phyloP scores from a whole-genome alignment of 2,113 vertebrate genomes.

The Sylvia atricapilla region DNA sequence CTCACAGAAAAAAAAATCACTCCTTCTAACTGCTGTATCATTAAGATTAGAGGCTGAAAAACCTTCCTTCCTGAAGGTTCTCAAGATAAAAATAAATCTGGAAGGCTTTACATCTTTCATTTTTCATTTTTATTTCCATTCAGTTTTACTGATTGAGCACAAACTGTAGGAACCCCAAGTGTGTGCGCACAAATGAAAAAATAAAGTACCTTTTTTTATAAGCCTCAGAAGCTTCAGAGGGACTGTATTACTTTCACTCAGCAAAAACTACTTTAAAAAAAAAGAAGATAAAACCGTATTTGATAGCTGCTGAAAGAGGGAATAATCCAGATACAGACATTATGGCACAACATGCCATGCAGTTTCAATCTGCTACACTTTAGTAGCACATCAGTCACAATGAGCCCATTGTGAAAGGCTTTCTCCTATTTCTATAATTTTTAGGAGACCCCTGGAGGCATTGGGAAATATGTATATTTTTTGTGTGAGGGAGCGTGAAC shows the following conservation, averaged over 20 bases:
- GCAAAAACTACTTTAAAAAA: conserved; percentile 13
- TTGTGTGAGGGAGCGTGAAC: background rate
- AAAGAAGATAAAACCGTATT: conserved; percentile 9
- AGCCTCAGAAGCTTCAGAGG: conserved; percentile 27
- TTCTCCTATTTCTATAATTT: conserved; percentile 1
- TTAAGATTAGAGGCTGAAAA: conserved; percentile 14
- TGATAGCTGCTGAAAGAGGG: conserved; percentile 40
- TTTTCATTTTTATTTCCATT: conserved; percentile 64
- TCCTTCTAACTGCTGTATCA: background rate
- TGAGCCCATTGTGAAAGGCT: conserved; percentile 17
- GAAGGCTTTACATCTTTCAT: conserved; percentile 25
- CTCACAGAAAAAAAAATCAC: background rate
- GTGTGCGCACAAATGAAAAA: conserved; percentile 30
- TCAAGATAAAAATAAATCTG: conserved; percentile 60
- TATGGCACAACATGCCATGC: conserved; percentile 9
- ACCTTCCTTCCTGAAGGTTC: conserved; percentile 24
- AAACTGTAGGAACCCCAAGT: conserved; percentile 5
- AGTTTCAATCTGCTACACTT: conserved; percentile 51
- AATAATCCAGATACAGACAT: conserved; percentile 21
- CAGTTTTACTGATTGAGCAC: conserved; percentile 36
- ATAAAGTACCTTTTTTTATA: conserved; percentile 34
- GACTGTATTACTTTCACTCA: conserved; percentile 22
- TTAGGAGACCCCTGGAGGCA: background rate
- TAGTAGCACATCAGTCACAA: conserved; percentile 32
- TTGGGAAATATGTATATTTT: background rate